Conservation (phyloP, 2,888 invertebrate species). For the Pammene fasciana region DNA sequence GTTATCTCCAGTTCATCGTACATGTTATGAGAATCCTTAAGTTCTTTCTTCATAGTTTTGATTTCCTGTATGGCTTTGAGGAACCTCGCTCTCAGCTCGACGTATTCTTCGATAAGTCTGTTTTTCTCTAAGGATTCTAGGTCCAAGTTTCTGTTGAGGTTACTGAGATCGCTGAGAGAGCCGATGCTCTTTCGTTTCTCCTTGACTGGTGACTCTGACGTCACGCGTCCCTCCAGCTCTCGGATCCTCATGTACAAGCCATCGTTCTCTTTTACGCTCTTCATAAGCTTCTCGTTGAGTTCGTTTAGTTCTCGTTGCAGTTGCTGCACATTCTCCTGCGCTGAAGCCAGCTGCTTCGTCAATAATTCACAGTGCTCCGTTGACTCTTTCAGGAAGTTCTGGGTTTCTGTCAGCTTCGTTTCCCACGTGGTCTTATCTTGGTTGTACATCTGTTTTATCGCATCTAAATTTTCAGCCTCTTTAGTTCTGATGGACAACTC, state of each 20-base stretch:
- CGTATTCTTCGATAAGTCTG: conserved; percentile 90
- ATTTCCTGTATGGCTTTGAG: conserved; percentile 93
- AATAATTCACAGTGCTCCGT: conserved; percentile 86
- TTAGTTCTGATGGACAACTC: conserved; percentile 88
- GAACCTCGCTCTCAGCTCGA: conserved; percentile 89
- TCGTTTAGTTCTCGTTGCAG: conserved; percentile 87
- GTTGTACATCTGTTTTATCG: conserved; percentile 84
- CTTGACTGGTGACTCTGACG: conserved; percentile 78
- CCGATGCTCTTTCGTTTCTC: conserved; percentile 88
- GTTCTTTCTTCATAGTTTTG: conserved; percentile 90
- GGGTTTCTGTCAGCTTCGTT: conserved; percentile 86
- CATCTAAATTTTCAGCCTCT: conserved; percentile 86
- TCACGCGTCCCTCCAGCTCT: conserved; percentile 86
- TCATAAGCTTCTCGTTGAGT: conserved; percentile 86
- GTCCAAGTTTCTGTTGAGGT: conserved; percentile 89
- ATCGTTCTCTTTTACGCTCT: conserved; percentile 91
- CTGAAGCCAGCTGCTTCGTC: conserved; percentile 86
- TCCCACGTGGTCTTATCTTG: conserved; percentile 88
- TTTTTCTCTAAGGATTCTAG: conserved; percentile 89
- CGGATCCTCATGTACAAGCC: conserved; percentile 87
- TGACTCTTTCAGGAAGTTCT: conserved; percentile 86
- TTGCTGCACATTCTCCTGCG: conserved; percentile 86
- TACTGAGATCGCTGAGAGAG: conserved; percentile 91
- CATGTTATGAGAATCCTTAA: conserved; percentile 90
- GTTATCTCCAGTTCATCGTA: conserved; percentile 91